These are phyloP conservation scores for Clarias laeviceps DNA, from an alignment of 2,797 vertebrate genomes.

Conservation along the genomic window DNA sequence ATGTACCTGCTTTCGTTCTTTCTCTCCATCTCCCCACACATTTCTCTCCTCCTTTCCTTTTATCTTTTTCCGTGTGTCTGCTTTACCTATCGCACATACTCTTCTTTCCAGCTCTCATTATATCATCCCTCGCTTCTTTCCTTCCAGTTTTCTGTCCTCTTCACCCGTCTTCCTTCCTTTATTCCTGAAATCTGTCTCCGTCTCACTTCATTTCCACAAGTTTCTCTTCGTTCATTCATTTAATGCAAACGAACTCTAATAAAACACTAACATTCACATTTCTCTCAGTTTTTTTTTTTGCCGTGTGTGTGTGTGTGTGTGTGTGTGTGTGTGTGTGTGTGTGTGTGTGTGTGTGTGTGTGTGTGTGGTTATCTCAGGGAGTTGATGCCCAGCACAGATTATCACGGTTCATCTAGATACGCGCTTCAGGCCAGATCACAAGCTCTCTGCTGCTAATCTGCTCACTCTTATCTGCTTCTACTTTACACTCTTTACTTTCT, in stretches of 20 bases:
- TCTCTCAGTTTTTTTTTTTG: no score
- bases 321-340: constrained; percentile 3
- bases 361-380: background rate
- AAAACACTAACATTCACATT: background rate
- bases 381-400: background rate
- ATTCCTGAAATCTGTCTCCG: no score
- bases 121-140: background rate
- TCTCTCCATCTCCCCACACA: background rate
- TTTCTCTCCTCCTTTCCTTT: background rate
- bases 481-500: constrained; percentile 12
- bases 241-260: no score
- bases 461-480: constrained; percentile 38
- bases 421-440: constrained; percentile 6
- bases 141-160: background rate
- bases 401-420: constrained; percentile 7
- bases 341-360: background rate
- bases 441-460: constrained; percentile 41
- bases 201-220: background rate
- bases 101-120: background rate
- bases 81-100: background rate
- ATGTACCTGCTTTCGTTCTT: no score
- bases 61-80: background rate
- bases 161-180: background rate
- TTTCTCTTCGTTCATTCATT: background rate
- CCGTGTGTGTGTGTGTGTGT: no score